These are phyloP conservation scores for Colaptes auratus DNA, from an alignment of 2,113 vertebrate genomes.

Conservation along the genomic window DNA sequence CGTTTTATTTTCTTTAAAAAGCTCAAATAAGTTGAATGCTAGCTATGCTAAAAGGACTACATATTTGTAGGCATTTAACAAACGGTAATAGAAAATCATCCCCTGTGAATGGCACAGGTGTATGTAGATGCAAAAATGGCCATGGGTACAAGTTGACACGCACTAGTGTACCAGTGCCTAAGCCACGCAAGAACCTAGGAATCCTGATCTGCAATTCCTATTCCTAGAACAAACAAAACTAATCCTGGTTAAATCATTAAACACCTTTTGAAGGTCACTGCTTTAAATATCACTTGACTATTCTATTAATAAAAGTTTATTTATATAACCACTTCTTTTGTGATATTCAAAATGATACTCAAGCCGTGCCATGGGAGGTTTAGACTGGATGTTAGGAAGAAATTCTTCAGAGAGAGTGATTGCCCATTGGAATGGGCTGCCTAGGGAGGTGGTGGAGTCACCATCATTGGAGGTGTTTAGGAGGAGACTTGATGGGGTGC, in stretches of 20 bases:
- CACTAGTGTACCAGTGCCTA: not conserved
- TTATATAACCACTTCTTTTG: not conserved
- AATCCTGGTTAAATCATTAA: not conserved
- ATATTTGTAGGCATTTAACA: not conserved
- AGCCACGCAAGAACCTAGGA: not conserved
- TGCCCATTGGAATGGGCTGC: too few relatives aligned
- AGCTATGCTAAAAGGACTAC: not conserved
- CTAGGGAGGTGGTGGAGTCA: too few relatives aligned
- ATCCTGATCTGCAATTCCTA: not conserved
- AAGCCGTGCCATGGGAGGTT: too few relatives aligned
- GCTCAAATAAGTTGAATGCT: not conserved
- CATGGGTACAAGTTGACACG: not conserved
- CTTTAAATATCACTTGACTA: conserved; percentile 8
- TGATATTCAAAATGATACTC: not conserved
- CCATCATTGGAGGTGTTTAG: too few relatives aligned
- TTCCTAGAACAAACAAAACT: not conserved
- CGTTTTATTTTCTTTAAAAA: not conserved
- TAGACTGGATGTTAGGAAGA: too few relatives aligned
- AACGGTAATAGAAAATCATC: not conserved
- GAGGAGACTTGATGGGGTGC: too few relatives aligned
- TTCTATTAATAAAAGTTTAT: not conserved
- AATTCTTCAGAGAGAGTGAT: too few relatives aligned
- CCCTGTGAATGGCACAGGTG: rapidly evolving
- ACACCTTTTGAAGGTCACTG: not conserved
- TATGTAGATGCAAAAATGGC: not conserved